Conservation (phyloP, 2,797 vertebrate genomes). For the Cygnus olor region DNA sequence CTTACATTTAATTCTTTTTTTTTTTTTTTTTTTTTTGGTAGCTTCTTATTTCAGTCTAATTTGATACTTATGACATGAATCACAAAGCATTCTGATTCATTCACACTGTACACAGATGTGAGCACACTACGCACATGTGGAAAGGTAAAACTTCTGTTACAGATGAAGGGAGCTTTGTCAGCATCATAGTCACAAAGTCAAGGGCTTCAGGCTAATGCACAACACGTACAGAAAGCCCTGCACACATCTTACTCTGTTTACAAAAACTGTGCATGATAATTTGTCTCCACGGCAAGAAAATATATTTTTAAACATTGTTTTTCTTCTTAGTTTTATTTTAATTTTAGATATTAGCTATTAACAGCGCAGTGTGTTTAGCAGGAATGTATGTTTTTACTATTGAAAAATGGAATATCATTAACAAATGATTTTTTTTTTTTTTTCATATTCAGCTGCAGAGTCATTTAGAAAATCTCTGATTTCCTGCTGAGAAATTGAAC, state of each 20-base stretch:
- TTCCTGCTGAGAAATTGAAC: not conserved
- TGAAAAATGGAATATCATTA: not conserved
- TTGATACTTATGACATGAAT: not conserved
- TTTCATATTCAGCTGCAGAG: not conserved
- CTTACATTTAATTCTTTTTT: not conserved
- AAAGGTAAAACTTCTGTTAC: slow-evolving; percentile 31
- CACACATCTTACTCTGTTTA: not conserved
- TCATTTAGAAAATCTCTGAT: slow-evolving; percentile 20
- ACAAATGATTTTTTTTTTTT: not conserved
- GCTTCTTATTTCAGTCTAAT: slow-evolving; percentile 25
- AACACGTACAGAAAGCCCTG: not conserved
- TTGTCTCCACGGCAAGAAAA: not conserved
- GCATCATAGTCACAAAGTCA: not conserved
- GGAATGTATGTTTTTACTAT: not conserved
- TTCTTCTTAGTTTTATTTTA: not conserved
- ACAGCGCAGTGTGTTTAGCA: not conserved
- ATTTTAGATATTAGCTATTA: not conserved
- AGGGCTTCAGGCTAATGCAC: not conserved
- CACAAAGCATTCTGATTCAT: not conserved
- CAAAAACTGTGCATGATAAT: not conserved
- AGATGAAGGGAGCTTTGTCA: slow-evolving; percentile 2
- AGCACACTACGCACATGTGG: not conserved
- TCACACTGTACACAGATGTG: slow-evolving; percentile 11
- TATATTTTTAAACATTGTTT: not conserved
- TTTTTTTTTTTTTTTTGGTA: not conserved